These are phyloP conservation scores for Cryptoblepharus egeriae DNA, from an alignment of 2,797 vertebrate genomes.

Conservation along the genomic window DNA sequence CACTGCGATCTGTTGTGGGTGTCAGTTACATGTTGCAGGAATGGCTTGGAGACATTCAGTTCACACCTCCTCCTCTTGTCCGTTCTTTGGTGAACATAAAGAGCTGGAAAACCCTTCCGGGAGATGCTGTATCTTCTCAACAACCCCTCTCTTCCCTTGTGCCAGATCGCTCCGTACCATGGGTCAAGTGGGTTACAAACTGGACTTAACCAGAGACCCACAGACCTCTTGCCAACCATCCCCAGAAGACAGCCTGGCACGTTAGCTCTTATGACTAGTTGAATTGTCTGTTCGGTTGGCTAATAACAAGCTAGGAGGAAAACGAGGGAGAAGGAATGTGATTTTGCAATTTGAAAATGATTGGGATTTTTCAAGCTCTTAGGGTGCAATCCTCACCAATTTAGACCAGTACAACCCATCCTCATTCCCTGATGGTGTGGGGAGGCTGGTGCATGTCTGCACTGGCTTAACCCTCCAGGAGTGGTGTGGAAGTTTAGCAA, in stretches of 20 bases:
- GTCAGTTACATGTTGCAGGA: not conserved
- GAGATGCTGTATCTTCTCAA: not conserved
- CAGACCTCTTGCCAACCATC: no score
- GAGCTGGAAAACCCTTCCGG: not conserved
- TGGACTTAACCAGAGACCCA: not conserved
- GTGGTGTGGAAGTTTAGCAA: no score
- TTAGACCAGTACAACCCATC: no score
- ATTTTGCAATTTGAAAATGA: not conserved
- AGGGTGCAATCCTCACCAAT: no score
- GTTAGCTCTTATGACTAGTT: not conserved
- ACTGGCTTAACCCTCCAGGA: no score
- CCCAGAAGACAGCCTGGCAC: no score
- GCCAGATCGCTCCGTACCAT: not conserved
- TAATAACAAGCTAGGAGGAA: not conserved
- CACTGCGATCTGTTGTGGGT: no score
- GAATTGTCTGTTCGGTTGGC: not conserved
- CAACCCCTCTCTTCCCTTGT: not conserved
- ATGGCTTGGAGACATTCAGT: not conserved
- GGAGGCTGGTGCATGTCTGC: no score
- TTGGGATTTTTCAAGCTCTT: not conserved
- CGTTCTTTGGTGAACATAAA: not conserved
- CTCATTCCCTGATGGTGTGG: no score
- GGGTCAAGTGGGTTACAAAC: not conserved
- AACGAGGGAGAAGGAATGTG: no score
- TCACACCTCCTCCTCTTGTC: not conserved